Evolutionary conservation across 2,113 vertebrate species (phyloP), one percentile per base, ranked within the genome.

Genomic region (Spea multiplicata): DNA sequence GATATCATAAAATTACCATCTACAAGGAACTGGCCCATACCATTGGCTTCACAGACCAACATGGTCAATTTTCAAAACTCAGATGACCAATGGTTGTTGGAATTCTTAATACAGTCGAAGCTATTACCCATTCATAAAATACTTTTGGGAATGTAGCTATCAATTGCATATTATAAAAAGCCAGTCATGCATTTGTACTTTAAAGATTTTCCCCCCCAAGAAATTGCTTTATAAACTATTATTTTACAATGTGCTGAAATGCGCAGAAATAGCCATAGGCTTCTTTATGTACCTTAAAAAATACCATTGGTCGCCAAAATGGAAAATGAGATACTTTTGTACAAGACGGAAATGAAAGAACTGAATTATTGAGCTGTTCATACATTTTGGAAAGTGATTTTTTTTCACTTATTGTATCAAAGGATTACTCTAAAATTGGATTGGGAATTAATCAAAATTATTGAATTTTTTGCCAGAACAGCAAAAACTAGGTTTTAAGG

Each of bases 321-420:
- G 66, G 17, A 62, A 70, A 77, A 62, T 70, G 10, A 62, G 7
- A 70, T 61, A 44, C 45, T 57, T 62, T 13, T 62, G 45, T 70
- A 66, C 12, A 6, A 13, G 45, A 72, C 5, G 5, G 57, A 62
- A 77, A 53, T 49, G 74, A 66, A 14, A 8, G 57, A 44, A 8
- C 66, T 8, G 8, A 69, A 61, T 70, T 70, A 77, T 62, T 77
- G 55, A 77, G 44, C 55, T 47, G 59, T 76, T 70, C 30, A 70
- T 50, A 17, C 30, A 17, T 48, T 68, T 76, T 57, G 52, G 30
- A 69, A 69, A 16, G 6, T 16, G 45, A 46, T 50, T 70, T 47
- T 59, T 61, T 75, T 47, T 50, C 64, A 5, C 44, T 59, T 62
- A 48, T 49, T 47, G 66, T 50, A 62, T 1, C 5, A 61, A 30